Evolutionary conservation across 2,888 invertebrate species (phyloP), one percentile per base, ranked within the genome.

Genomic region (Heliconius ethilla): DNA sequence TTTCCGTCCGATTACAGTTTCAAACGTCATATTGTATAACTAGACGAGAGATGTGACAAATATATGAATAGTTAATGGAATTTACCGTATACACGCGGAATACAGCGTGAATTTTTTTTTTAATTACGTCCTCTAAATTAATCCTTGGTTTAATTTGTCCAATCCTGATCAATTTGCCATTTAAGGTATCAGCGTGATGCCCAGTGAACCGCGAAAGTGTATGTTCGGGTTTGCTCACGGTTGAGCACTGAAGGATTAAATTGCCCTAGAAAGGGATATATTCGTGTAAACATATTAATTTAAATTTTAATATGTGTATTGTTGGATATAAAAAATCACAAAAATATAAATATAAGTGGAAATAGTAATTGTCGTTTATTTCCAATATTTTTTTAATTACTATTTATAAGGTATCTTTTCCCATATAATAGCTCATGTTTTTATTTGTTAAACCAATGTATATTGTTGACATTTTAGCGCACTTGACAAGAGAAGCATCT

Each of bases 231-330:
- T 77, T 67, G 29, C 73, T 74, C 67, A 77, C 77, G 76, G 40
- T 67, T 65, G 77, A 59, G 22, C 76, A 63, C 55, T 79, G 77
- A 73, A 76, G 65, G 67, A 70, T 77, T 80, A 75, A 77, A 80
- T 79, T 72, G 29, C 33, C 59, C 59, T 59, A 15, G 59, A 37
- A 59, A 22, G 25, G n/a, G 59, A 27, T 63, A 63, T 55, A 62
- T 62, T n/a, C 33, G 13, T 22, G 55, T 33, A 22, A n/a, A 13
- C 66, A 2, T 67, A 40, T 40, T n/a, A 1, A 29, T 55, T n/a
- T 59, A 11, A 72, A 33, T n/a, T 33, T 70, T 6, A 29, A 69
- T 69, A 33, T 7, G 66, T 4, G 3, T 33, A 7, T 22, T 22
- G 55, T 7, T 55, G 1, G 6, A 55, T 45, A 45, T 15, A 45